A percentile compares a stretch with the other conserved stretches of the same genome.
These are phyloP conservation scores for Urocynchramus pylzowi DNA, from an alignment of 2,113 vertebrate species.

Conservation along the genomic window DNA sequence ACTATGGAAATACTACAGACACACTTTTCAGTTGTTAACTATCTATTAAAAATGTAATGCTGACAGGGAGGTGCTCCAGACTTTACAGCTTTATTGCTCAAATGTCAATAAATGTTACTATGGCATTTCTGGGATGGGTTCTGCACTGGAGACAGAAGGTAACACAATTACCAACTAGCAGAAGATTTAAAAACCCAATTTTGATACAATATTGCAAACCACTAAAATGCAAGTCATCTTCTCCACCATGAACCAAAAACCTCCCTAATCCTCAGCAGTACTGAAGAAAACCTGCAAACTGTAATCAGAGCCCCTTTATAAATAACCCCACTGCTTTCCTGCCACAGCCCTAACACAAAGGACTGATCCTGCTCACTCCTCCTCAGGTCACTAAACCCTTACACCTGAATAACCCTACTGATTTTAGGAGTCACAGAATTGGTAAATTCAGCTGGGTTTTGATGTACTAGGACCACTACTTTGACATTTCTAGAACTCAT, in stretches of 20 bases:
- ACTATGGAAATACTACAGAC: not conserved
- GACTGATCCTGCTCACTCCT: not conserved
- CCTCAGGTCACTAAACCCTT: not conserved
- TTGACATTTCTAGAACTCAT: not conserved
- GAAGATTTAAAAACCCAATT: not conserved
- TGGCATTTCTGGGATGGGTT: not conserved
- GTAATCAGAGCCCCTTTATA: not conserved
- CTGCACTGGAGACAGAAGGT: not conserved
- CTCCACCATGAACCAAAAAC: not conserved
- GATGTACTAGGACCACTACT: not conserved
- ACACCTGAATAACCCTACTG: not conserved
- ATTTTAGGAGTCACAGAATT: not conserved
- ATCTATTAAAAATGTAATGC: not conserved
- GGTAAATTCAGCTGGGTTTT: not conserved
- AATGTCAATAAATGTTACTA: not conserved
- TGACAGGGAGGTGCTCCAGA: not conserved
- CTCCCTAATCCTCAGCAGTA: not conserved
- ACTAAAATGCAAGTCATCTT: not conserved
- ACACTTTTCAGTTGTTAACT: not conserved
- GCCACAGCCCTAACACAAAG: not conserved
- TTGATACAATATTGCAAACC: not conserved
- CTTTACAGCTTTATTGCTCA: not conserved
- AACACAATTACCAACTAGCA: not conserved
- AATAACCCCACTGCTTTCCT: not conserved
- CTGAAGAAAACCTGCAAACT: not conserved